phyloP scores from a whole-genome alignment of 1,140 invertebrate genomes.

The Rhysida immarginata region DNA sequence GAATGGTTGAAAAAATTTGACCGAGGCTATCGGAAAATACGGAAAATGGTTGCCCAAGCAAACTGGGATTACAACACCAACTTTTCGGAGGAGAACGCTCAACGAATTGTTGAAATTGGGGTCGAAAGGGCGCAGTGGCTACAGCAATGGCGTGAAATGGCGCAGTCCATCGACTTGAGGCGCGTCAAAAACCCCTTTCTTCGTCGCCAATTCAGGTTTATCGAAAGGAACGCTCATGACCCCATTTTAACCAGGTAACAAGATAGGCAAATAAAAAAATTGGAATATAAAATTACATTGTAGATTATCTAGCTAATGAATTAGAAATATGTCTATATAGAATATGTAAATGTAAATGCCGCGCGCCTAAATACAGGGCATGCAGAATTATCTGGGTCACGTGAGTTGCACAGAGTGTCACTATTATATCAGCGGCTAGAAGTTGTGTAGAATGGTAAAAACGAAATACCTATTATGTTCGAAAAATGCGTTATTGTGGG shows the following conservation, averaged over 20 bases:
- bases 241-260: not conserved
- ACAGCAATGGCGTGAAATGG: conserved; percentile 1
- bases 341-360: no score
- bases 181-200: not conserved
- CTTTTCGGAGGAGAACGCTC: conserved; percentile 50
- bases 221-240: not conserved
- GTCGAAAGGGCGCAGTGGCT: not conserved
- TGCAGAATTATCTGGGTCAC: no score
- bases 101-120: conserved; percentile 22
- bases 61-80: conserved; percentile 9
- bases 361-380: no score
- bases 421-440: no score
- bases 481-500: no score
- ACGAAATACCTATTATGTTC: no score
- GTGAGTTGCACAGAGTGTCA: no score
- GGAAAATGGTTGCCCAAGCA: not conserved
- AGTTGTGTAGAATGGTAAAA: no score
- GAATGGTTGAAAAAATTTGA: conserved; percentile 1
- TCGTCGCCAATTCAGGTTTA: not conserved
- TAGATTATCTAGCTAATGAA: no score
- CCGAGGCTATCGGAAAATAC: not conserved
- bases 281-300: no score
- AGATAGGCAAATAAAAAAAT: no score
- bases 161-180: not conserved
- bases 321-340: no score